Percentiles rank a stretch among this genome's conserved stretches.
phyloP scores from a whole-genome alignment of 2,113 vertebrate genomes.

The Nibea albiflora region DNA sequence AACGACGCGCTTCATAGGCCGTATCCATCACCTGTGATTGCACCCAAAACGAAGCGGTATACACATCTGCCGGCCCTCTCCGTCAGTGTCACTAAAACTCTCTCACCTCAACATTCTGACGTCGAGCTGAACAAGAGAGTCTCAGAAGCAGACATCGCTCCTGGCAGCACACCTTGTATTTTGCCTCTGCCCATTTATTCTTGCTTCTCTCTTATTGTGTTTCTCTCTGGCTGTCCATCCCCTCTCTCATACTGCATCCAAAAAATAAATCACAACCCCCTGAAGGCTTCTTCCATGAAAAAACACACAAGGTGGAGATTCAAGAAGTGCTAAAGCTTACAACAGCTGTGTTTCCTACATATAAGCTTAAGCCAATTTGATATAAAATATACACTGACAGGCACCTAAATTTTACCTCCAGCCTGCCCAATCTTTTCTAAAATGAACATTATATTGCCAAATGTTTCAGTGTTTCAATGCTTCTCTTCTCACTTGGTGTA shows the following conservation, averaged over 20 bases:
- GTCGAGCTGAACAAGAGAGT: not conserved
- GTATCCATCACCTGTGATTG: slow-evolving; percentile 33
- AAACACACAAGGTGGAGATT: slow-evolving; percentile 11
- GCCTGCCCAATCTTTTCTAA: not conserved
- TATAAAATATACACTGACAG: not conserved
- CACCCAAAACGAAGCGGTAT: not conserved
- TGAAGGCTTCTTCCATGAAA: slow-evolving; percentile 22
- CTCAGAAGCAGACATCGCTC: slow-evolving; percentile 25
- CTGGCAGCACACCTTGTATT: slow-evolving; percentile 46
- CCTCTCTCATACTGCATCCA: slow-evolving; percentile 36
- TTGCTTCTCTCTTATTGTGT: slow-evolving; percentile 46
- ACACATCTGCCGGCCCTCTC: not conserved
- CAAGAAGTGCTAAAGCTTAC: slow-evolving; percentile 19
- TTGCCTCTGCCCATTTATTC: slow-evolving; percentile 52
- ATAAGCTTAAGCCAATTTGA: not conserved
- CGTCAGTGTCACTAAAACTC: slow-evolving; percentile 25
- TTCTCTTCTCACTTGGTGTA: not conserved
- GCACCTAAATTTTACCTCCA: not conserved
- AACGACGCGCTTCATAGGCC: slow-evolving; percentile 37
- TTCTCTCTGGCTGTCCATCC: slow-evolving; percentile 24
- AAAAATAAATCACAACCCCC: slow-evolving; percentile 50
- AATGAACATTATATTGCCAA: not conserved
- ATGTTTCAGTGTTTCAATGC: not conserved
- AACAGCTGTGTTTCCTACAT: slow-evolving; percentile 1
- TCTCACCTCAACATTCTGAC: not conserved